Percentiles rank a stretch among this genome's conserved stretches.
Evolutionary conservation across 2,888 invertebrate species (phyloP).

Genomic region (Tridacna gigas): DNA sequence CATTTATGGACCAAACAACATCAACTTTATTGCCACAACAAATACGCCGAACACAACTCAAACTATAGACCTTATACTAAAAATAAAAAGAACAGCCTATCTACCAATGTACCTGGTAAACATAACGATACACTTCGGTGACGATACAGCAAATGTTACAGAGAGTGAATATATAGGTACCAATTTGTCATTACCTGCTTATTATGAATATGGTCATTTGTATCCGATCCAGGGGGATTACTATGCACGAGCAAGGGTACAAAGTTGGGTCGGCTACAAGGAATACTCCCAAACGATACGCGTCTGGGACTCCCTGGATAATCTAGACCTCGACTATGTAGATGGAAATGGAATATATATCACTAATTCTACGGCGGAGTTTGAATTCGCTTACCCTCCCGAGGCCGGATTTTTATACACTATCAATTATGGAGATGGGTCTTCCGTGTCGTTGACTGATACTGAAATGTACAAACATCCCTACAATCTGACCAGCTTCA

Average conservation of each 20-base stretch:
- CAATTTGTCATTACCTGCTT: not conserved
- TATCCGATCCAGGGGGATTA: conserved; percentile 55
- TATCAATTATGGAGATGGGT: conserved; percentile 59
- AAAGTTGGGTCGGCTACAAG: conserved; percentile 31
- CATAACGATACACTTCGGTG: conserved; percentile 37
- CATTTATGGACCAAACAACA: conserved; percentile 51
- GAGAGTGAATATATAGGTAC: not conserved
- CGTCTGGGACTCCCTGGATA: conserved; percentile 52
- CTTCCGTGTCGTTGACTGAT: conserved; percentile 3
- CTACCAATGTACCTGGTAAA: conserved; percentile 54
- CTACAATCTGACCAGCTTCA: conserved; percentile 45
- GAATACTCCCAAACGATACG: conserved; percentile 28
- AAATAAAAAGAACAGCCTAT: conserved; percentile 11
- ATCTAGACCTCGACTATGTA: conserved; percentile 35
- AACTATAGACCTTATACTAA: conserved; percentile 30
- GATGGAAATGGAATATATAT: conserved; percentile 52
- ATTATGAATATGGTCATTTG: conserved; percentile 26
- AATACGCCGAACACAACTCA: conserved; percentile 49
- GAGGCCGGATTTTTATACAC: conserved; percentile 56
- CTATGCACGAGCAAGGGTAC: conserved; percentile 20
- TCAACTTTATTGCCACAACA: conserved; percentile 36
- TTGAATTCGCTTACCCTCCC: conserved; percentile 51
- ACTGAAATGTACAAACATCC: conserved; percentile 28
- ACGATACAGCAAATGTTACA: conserved; percentile 25
- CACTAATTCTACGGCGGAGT: conserved; percentile 53